These are phyloP conservation scores for Agrochola litura DNA, from an alignment of 2,888 invertebrate genomes.

Conservation along the genomic window DNA sequence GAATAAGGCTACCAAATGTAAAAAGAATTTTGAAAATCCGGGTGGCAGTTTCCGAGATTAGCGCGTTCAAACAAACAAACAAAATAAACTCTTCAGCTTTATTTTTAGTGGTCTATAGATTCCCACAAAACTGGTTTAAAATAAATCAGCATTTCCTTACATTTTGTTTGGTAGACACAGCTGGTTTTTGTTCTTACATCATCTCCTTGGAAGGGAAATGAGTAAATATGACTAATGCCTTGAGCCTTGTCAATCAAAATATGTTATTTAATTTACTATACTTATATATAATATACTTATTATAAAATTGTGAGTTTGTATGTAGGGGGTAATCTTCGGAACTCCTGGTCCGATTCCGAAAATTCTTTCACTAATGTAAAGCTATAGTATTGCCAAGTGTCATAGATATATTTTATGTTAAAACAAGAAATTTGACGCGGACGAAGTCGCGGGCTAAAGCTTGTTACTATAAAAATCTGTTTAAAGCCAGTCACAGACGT, in stretches of 20 bases:
- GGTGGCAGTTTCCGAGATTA: no score
- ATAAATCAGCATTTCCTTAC: background rate
- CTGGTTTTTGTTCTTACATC: background rate
- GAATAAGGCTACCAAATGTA: no score
- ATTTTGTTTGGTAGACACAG: background rate
- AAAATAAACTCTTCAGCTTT: no score
- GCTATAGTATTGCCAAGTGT: background rate
- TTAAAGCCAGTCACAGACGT: no score
- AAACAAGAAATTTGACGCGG: no score
- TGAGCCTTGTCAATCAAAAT: slow-evolving; percentile 11
- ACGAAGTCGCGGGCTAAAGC: no score
- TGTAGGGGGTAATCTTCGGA: background rate
- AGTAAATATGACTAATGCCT: background rate
- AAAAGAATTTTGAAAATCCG: no score
- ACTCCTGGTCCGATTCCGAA: background rate
- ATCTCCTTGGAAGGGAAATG: background rate
- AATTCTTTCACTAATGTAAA: background rate
- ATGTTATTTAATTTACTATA: background rate
- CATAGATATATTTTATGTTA: background rate
- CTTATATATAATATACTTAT: background rate
- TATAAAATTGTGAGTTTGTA: background rate
- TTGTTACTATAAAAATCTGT: no score
- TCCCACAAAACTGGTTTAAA: background rate
- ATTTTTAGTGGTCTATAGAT: no score
- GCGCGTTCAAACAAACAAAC: no score